Evolutionary conservation across 2,113 vertebrate genomes (phyloP), one percentile per base, ranked within the genome.

Genomic region (Lamprologus sp.): DNA sequence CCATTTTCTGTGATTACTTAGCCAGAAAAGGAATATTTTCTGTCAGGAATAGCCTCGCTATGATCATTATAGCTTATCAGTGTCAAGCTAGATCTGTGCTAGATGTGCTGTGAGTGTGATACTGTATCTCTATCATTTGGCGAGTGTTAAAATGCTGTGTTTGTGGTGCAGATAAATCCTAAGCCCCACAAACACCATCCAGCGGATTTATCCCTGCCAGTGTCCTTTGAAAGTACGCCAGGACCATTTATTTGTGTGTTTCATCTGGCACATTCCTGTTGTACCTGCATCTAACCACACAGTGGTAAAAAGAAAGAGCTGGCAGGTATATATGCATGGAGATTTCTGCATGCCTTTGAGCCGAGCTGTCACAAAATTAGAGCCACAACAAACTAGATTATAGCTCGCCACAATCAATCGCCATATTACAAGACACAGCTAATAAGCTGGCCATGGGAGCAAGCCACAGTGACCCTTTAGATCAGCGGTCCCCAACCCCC

Each of bases 201-300:
- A 90, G 56, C 17, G 17, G 73, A 90, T 88, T 65, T 83, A 88
- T 85, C 37, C 70, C 79, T 68, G 84, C 80, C 90, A 84, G 19
- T 49, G 86, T 81, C 87, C 86, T 92, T 89, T 91, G 73, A 89
- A 91, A 90, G 21, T 79, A 40, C 42, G 87, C 87, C 91, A 91
- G 79, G 14, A 17, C 28, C 9, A 10, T 81, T 35, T 79, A 26
- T 77, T 84, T 91, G 35, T 68, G 26, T 33, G 40, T 55, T 85
- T 88, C 11, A 68, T 84, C 63, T 49, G 47, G 53, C 55, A 85
- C 26, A 60, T 56, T 77, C 4, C 26, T 70, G 53, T 47, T 45
- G 31, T 70, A 88, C 79, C 79, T 81, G 58, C 35, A 84, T 55
- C 79, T 31, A 88, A 63, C 40, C 35, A 60, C 26, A 83, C 40